Percentiles rank a stretch among this genome's conserved stretches.
phyloP scores from a whole-genome alignment of 2,113 vertebrate species.

The Diadophis punctatus region DNA sequence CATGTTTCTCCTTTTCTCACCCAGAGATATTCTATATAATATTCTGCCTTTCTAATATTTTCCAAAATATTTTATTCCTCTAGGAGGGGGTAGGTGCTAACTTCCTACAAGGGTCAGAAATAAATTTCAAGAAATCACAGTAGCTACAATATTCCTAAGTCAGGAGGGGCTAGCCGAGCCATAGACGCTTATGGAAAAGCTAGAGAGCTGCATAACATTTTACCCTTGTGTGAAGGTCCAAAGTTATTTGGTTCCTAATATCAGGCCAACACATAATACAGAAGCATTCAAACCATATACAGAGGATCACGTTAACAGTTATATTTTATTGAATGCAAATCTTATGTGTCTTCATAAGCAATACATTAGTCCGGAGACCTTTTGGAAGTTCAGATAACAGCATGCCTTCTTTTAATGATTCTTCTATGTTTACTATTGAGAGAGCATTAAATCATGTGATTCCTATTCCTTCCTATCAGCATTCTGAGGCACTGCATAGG shows the following conservation, averaged over 20 bases:
- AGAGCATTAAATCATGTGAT: background rate
- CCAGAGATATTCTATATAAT: too few relatives aligned
- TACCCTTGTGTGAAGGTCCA: background rate
- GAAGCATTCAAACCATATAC: background rate
- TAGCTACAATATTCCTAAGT: background rate
- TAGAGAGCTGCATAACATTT: background rate
- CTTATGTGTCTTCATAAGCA: background rate
- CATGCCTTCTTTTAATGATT: background rate
- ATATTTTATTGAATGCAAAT: background rate
- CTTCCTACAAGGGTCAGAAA: background rate
- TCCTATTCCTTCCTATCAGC: background rate
- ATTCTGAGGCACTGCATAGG: background rate
- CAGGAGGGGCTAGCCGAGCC: background rate
- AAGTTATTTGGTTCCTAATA: background rate
- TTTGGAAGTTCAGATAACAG: background rate
- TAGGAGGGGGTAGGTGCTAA: too few relatives aligned
- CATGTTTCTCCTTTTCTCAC: too few relatives aligned
- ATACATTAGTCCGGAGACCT: background rate
- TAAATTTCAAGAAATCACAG: background rate
- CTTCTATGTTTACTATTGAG: background rate
- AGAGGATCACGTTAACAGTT: background rate
- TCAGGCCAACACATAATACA: background rate
- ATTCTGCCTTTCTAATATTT: too few relatives aligned
- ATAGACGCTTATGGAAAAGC: background rate
- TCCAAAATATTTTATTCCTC: too few relatives aligned